Evolutionary conservation across 2,888 invertebrate genomes (phyloP).

Genomic region (Opisthograptis luteolata): DNA sequence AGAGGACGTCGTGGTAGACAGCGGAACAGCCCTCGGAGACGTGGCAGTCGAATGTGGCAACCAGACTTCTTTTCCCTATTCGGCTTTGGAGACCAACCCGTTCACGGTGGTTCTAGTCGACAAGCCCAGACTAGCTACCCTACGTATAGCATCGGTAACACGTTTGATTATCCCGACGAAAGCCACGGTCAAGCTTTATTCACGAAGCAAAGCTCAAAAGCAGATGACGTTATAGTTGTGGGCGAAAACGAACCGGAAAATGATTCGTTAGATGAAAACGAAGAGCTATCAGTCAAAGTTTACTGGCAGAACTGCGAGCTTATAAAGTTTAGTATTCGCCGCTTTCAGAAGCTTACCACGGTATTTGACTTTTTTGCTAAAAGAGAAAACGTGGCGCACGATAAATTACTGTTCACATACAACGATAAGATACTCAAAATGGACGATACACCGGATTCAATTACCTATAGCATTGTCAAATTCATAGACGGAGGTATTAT

Average conservation of each 20-base stretch:
- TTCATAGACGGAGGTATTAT: conserved; percentile 77
- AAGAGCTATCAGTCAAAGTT: conserved; percentile 75
- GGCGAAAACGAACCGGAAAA: conserved; percentile 49
- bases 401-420: conserved; percentile 68
- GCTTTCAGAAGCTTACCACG: conserved; percentile 65
- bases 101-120: not conserved
- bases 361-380: conserved; percentile 69
- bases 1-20: conserved; percentile 20
- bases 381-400: conserved; percentile 56
- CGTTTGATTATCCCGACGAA: conserved; percentile 65
- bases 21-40: not conserved
- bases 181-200: conserved; percentile 58
- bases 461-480: conserved; percentile 68
- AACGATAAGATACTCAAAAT: conserved; percentile 65
- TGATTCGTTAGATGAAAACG: conserved; percentile 53
- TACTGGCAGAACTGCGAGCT: conserved; percentile 73
- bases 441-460: conserved; percentile 70
- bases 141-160: conserved; percentile 64
- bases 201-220: not conserved
- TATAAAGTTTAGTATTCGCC: conserved; percentile 66
- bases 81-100: not conserved
- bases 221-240: conserved; percentile 40
- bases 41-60: not conserved
- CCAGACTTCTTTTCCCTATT: not conserved
- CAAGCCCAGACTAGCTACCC: conserved; percentile 30